Base-by-base conservation (phyloP, 2,797 vertebrate genomes). In the Thalassophryne amazonica region DNA sequence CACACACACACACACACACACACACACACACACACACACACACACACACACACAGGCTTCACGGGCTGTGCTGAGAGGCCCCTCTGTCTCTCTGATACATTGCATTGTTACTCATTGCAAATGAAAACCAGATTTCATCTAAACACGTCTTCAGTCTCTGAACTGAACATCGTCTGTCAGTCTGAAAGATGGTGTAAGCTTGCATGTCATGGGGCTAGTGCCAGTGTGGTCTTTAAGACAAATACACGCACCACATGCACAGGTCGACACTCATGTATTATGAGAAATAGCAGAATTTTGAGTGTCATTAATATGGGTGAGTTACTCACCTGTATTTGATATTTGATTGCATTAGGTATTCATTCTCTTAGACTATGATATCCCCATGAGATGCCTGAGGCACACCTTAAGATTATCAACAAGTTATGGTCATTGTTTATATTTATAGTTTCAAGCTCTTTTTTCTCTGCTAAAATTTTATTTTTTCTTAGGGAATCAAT, bases 121-220 rank as follows among this genome's bases (percentile, higher is more conserved):
- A 88, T 87, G 66, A 78, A 78, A 85, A 76, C 71, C 84, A 88
- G 81, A 88, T 76, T 78, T 58, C 59, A 74, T 79, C 75, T 72
- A 73, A 80, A 80, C 70, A 78, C 33, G 4, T 59, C 61, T 81
- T 69, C 46, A 7, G 67, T 82, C 81, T 82, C 78, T 29, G 45
- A 68, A 71, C 56, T 66, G 69, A 84, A 61, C 67, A 60, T 30
- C 34, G 33, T 80, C 78, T 78, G 76, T 83, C 85, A 78, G 37
- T 67, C 69, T 59, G 32, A 62, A 56, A 55, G 57, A 58, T 8
- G 8, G 39, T 60, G 60, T 62, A 73, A 76, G 72, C 75, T 83
- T 54, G 73, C 67, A 69, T 82, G 73, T 79, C 80, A 81, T 18
- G 76, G 71, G 52, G 55, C 63, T 52, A 62, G 52, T 32, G 34